These are phyloP conservation scores for Alviniconcha marisindica DNA, from an alignment of 1,140 invertebrate genomes.

Conservation along the genomic window DNA sequence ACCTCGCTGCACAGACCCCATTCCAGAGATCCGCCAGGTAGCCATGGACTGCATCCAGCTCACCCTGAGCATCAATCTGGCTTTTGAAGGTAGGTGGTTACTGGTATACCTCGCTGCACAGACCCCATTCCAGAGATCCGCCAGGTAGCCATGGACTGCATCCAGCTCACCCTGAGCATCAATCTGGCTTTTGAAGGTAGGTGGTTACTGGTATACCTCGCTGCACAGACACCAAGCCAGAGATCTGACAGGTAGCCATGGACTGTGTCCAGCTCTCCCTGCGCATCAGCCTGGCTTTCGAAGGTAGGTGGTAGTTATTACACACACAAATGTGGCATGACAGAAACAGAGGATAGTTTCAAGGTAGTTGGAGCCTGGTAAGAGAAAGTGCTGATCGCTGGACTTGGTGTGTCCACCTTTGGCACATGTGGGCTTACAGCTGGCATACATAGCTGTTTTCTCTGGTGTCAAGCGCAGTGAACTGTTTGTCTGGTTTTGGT, in stretches of 20 bases:
- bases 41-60: constrained; percentile 82
- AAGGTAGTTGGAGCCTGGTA: no score
- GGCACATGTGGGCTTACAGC: no score
- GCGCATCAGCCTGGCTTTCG: constrained; percentile 81
- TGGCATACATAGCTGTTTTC: no score
- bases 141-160: constrained; percentile 81
- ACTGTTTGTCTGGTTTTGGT: no score
- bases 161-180: constrained; percentile 82
- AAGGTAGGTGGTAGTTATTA: no score
- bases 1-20: constrained; percentile 85
- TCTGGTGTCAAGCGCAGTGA: no score
- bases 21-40: constrained; percentile 79
- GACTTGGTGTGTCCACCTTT: no score
- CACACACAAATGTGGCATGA: no score
- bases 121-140: constrained; percentile 82
- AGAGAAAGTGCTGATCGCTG: no score
- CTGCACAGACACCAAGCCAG: no score
- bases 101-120: constrained; percentile 81
- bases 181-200: constrained; percentile 82
- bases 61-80: constrained; percentile 81
- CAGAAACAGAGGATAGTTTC: no score
- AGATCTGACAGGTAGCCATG: no score
- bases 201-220: background rate
- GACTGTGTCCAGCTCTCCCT: constrained; percentile 82
- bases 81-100: constrained; percentile 80